Percentiles rank a stretch among this genome's conserved stretches.
Conservation (phyloP, 1,140 invertebrate species). For the Anastatus disparis region DNA sequence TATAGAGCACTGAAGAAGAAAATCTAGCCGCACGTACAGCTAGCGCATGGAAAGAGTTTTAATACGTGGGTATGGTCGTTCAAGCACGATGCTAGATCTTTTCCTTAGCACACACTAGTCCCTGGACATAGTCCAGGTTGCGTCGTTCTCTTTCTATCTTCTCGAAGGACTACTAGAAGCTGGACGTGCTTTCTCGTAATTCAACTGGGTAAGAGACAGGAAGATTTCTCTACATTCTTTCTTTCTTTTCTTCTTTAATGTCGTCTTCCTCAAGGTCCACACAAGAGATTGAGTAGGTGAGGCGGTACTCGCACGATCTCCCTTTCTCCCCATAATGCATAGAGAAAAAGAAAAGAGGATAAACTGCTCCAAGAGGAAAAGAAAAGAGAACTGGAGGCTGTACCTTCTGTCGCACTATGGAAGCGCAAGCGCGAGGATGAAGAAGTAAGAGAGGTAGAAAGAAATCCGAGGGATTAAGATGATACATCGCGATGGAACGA, state of each 20-base stretch:
- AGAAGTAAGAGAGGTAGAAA: constrained; percentile 54
- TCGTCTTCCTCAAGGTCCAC: constrained; percentile 21
- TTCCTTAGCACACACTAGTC: constrained; percentile 45
- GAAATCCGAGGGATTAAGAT: constrained; percentile 56
- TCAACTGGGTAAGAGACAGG: constrained; percentile 58
- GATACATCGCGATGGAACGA: constrained; percentile 48
- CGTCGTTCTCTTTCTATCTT: no score
- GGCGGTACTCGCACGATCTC: background rate
- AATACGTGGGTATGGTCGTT: constrained; percentile 47
- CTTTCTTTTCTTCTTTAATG: background rate
- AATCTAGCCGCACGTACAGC: constrained; percentile 46
- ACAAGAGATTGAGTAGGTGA: background rate
- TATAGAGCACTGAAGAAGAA: constrained; percentile 26
- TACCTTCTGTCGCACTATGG: constrained; percentile 26
- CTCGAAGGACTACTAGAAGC: constrained; percentile 44
- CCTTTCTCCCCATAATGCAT: background rate
- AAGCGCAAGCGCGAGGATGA: constrained; percentile 45
- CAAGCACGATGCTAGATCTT: constrained; percentile 36
- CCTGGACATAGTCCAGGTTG: constrained; percentile 50
- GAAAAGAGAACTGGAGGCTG: constrained; percentile 24
- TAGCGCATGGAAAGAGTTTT: constrained; percentile 43
- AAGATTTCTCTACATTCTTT: background rate
- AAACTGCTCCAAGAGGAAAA: background rate
- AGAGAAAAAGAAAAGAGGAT: background rate
- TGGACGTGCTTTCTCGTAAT: constrained; percentile 58